These are phyloP conservation scores for Phrynosoma platyrhinos DNA, from an alignment of 2,113 vertebrate genomes.

Conservation along the genomic window DNA sequence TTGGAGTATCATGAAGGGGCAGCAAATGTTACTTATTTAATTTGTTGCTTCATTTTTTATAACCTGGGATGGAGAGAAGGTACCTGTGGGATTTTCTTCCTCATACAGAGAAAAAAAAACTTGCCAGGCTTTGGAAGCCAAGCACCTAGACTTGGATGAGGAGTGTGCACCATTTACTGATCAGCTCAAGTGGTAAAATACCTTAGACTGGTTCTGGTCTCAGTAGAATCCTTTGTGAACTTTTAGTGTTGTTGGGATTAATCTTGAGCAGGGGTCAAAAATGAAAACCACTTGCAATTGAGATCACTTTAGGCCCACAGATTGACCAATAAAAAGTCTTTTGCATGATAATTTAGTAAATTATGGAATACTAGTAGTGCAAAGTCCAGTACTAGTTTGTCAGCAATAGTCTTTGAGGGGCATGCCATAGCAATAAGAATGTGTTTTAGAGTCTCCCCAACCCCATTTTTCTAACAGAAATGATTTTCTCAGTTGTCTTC, in stretches of 20 bases:
- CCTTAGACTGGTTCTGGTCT: neutral
- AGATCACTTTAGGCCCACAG: neutral
- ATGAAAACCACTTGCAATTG: neutral
- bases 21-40: no score
- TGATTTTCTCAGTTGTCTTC: no score
- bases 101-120: no score
- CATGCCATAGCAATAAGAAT: neutral
- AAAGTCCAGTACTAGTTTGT: neutral
- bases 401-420: neutral
- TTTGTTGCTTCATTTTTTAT: no score
- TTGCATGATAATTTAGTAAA: neutral
- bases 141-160: no score
- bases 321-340: neutral
- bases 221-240: neutral
- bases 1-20: no score
- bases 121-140: no score
- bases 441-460: neutral
- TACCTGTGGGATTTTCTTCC: no score
- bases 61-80: no score
- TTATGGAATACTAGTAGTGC: neutral
- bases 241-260: neutral
- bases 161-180: no score
- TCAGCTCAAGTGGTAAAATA: neutral
- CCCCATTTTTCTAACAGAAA: neutral
- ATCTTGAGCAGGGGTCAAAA: neutral